Evolutionary conservation across 2,113 vertebrate genomes (phyloP).

Genomic region (Xiphophorus hellerii): DNA sequence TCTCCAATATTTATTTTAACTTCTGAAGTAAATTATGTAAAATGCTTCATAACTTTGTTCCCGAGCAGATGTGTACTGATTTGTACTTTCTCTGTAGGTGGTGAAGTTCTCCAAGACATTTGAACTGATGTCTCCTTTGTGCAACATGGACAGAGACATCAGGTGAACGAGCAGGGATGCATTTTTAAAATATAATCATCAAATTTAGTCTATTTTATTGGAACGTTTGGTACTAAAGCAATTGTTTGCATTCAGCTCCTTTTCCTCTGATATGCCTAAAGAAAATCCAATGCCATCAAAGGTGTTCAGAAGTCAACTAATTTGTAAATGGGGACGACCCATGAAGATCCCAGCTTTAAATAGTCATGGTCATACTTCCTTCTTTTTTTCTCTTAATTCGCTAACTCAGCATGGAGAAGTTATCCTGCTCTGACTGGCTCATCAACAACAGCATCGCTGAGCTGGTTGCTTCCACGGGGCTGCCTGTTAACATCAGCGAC

Average conservation of each 20-base stretch:
- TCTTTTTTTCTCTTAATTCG: constrained; percentile 55
- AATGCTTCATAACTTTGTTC: not conserved
- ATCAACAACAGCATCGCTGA: constrained; percentile 87
- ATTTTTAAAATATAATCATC: not conserved
- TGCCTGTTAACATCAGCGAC: constrained; percentile 85
- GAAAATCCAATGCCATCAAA: not conserved
- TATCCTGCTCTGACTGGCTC: constrained; percentile 84
- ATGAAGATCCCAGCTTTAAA: not conserved
- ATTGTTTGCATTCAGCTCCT: not conserved
- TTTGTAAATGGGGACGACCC: not conserved
- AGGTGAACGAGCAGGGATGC: constrained; percentile 61
- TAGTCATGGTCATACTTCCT: constrained; percentile 7
- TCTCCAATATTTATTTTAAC: not conserved
- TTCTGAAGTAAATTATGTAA: not conserved
- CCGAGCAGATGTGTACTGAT: not conserved
- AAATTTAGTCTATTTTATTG: no score
- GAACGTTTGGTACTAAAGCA: no score
- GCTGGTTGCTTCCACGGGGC: constrained; percentile 83
- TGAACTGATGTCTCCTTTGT: constrained; percentile 84
- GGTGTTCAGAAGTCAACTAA: not conserved
- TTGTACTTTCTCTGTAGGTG: constrained; percentile 64
- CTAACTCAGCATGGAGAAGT: constrained; percentile 81
- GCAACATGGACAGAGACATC: constrained; percentile 78
- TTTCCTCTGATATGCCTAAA: not conserved
- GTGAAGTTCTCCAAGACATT: constrained; percentile 86